phyloP scores from a whole-genome alignment of 2,797 vertebrate species.

The Eulemur coronatus region DNA sequence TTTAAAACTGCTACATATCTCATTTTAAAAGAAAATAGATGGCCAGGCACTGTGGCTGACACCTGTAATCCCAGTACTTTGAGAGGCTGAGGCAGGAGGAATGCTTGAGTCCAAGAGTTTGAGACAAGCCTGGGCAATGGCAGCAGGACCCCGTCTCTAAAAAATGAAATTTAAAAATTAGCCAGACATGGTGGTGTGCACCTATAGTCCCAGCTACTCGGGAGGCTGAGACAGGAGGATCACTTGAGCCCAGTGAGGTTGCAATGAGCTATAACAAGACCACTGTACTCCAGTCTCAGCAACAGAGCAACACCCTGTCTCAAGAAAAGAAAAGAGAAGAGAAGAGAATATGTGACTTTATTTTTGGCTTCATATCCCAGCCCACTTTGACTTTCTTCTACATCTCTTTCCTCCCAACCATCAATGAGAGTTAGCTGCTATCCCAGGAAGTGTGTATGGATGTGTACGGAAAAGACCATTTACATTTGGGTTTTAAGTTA shows the following conservation, averaged over 20 bases:
- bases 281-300: neutral
- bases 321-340: neutral
- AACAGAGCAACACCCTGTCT: neutral
- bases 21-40: constrained; percentile 47
- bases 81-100: neutral
- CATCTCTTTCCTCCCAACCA: neutral
- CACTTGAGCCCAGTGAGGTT: neutral
- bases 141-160: neutral
- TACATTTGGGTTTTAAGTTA: neutral
- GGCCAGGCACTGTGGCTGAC: neutral
- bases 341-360: neutral
- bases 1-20: constrained; percentile 19
- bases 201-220: neutral
- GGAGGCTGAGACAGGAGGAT: neutral
- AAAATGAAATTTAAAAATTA: neutral
- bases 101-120: neutral
- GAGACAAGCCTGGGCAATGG: neutral
- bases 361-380: neutral
- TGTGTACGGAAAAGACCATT: constrained; percentile 2
- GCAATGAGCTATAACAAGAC: neutral
- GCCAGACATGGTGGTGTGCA: neutral
- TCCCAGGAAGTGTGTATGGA: neutral
- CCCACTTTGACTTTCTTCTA: neutral
- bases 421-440: neutral
- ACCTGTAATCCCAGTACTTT: neutral